A percentile compares a stretch with the other conserved stretches of the same genome.
These are phyloP conservation scores for Syngnathus floridae DNA, from an alignment of 2,113 vertebrate genomes.

Conservation along the genomic window DNA sequence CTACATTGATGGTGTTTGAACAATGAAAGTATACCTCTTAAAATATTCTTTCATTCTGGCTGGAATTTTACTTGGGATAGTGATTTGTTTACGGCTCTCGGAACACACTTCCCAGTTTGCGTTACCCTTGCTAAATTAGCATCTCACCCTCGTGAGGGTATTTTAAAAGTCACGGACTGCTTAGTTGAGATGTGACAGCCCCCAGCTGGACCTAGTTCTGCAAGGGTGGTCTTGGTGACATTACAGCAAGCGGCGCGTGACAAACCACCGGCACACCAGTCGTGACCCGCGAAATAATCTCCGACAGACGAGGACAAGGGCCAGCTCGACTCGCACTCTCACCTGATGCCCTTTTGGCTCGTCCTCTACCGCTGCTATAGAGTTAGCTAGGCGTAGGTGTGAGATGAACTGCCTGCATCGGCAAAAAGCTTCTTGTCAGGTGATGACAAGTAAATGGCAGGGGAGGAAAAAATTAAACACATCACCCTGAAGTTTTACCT, in stretches of 20 bases:
- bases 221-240: constrained; percentile 51
- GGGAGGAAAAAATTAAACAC: constrained; percentile 44
- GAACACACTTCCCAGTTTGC: constrained; percentile 40
- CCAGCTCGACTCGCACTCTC: constrained; percentile 30
- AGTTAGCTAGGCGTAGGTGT: constrained; percentile 32
- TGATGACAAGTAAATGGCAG: constrained; percentile 63
- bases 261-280: constrained; percentile 47
- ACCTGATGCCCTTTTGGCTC: constrained; percentile 36
- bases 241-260: constrained; percentile 52
- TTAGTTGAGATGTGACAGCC: constrained; percentile 46
- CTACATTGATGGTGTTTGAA: no score
- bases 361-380: constrained; percentile 18
- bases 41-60: constrained; percentile 15
- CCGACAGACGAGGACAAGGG: constrained; percentile 55
- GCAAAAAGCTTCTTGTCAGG: constrained; percentile 50
- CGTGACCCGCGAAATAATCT: constrained; percentile 55
- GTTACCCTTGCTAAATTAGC: constrained; percentile 39
- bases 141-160: constrained; percentile 16
- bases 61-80: constrained; percentile 4
- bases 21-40: neutral
- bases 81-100: constrained; percentile 49
- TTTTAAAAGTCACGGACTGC: constrained; percentile 33
- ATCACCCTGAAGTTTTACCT: constrained; percentile 28
- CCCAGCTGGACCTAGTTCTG: constrained; percentile 55
- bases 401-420: constrained; percentile 38